Evolutionary conservation across 53 echinoderm and acorn worm genomes (phyloP).

Genomic region (Antedon mediterranea): DNA sequence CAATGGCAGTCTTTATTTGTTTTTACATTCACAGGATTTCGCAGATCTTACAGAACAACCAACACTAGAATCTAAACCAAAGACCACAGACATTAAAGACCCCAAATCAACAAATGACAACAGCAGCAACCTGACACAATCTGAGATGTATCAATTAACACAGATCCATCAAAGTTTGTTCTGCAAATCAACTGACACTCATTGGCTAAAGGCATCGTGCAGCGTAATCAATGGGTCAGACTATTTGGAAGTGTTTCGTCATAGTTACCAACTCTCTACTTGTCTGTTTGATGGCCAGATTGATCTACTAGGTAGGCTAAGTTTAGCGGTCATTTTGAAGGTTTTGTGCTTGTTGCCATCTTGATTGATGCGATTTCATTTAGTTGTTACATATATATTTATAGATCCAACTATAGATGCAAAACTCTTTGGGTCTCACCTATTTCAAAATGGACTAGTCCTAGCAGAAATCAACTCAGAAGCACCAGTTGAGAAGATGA

Average conservation of each 20-base stretch:
- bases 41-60: constrained; percentile 56
- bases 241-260: not conserved
- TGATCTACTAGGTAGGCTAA: not conserved
- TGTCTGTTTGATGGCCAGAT: not conserved
- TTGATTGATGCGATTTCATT: not conserved
- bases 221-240: not conserved
- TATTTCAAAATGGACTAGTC: constrained; percentile 13
- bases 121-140: not conserved
- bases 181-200: not conserved
- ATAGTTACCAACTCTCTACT: not conserved
- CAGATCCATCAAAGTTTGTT: not conserved
- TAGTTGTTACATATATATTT: too few relatives aligned
- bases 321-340: too few relatives aligned
- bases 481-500: constrained; percentile 2
- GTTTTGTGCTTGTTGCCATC: too few relatives aligned
- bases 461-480: not conserved
- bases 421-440: constrained; percentile 46
- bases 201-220: not conserved
- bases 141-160: not conserved
- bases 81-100: not conserved
- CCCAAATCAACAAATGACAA: not conserved
- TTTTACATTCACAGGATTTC: constrained; percentile 43
- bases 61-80: constrained; percentile 28
- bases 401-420: constrained; percentile 34
- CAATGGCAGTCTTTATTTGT: too few relatives aligned